phyloP scores from a whole-genome alignment of 2,113 vertebrate species.

The Trogon surrucura region DNA sequence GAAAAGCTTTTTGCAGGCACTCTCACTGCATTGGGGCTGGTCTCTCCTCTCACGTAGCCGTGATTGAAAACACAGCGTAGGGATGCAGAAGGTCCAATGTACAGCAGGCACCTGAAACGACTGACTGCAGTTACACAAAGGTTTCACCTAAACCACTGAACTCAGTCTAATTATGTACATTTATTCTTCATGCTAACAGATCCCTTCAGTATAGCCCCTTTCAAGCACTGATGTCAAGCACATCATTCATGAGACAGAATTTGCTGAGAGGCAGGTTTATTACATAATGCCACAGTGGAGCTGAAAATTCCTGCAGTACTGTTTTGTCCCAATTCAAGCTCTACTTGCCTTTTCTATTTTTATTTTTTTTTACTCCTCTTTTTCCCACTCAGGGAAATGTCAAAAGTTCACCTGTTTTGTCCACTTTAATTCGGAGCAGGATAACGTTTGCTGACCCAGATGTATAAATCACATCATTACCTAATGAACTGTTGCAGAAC shows the following conservation, averaged over 20 bases:
- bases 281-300: not conserved
- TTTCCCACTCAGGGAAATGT: not conserved
- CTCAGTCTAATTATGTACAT: constrained; percentile 30
- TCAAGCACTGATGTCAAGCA: constrained; percentile 8
- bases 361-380: not conserved
- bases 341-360: not conserved
- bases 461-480: constrained; percentile 65
- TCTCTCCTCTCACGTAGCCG: rapidly evolving
- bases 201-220: not conserved
- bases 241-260: not conserved
- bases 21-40: not conserved
- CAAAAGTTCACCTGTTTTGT: constrained; percentile 10
- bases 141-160: constrained; percentile 28
- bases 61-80: not conserved
- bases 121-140: not conserved
- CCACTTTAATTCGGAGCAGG: constrained; percentile 36
- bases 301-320: not conserved
- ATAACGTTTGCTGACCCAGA: constrained; percentile 64
- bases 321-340: constrained; percentile 3
- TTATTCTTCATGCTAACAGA: constrained; percentile 12
- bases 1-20: not conserved
- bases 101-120: not conserved
- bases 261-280: constrained; percentile 33
- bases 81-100: not conserved
- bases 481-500: constrained; percentile 73